These are phyloP conservation scores for Etheostoma cragini DNA, from an alignment of 2,113 vertebrate genomes.

Conservation along the genomic window DNA sequence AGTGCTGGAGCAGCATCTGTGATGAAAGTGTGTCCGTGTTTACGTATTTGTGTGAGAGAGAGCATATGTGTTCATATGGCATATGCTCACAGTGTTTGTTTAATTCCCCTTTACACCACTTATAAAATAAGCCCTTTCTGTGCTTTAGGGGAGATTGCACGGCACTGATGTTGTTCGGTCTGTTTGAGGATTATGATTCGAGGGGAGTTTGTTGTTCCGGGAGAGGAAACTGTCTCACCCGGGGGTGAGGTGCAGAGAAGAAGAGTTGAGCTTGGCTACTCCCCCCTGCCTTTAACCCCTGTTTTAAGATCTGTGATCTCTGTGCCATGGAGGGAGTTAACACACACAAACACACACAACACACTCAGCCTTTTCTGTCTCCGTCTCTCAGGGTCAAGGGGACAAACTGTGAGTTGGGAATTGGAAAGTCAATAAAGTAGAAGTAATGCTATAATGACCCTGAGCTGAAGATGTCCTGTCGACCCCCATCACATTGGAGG, in stretches of 20 bases:
- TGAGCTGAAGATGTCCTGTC: slow-evolving; percentile 77
- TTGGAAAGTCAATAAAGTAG: slow-evolving; percentile 85
- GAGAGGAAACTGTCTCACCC: slow-evolving; percentile 72
- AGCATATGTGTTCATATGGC: slow-evolving; percentile 73
- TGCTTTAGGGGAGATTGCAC: slow-evolving; percentile 38
- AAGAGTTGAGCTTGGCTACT: slow-evolving; percentile 60
- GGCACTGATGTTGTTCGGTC: slow-evolving; percentile 43
- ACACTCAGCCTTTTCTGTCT: slow-evolving; percentile 57
- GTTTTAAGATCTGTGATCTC: slow-evolving; percentile 79
- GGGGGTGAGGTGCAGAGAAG: slow-evolving; percentile 62
- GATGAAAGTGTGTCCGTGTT: slow-evolving; percentile 80
- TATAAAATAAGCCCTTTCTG: slow-evolving; percentile 44
- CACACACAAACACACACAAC: slow-evolving; percentile 64
- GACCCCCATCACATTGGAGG: slow-evolving; percentile 75
- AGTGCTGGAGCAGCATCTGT: slow-evolving; percentile 96
- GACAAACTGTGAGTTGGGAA: slow-evolving; percentile 83
- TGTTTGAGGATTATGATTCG: slow-evolving; percentile 63
- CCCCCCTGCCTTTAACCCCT: slow-evolving; percentile 56
- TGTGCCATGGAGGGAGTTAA: slow-evolving; percentile 76
- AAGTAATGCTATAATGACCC: slow-evolving; percentile 85
- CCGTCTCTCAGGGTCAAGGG: slow-evolving; percentile 72
- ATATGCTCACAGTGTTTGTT: slow-evolving; percentile 71
- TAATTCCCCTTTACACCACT: slow-evolving; percentile 63
- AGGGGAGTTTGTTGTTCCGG: slow-evolving; percentile 67
- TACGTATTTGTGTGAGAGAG: slow-evolving; percentile 42